Conservation (phyloP, 2,797 vertebrate genomes). For the Dendrocincla tyrannina region DNA sequence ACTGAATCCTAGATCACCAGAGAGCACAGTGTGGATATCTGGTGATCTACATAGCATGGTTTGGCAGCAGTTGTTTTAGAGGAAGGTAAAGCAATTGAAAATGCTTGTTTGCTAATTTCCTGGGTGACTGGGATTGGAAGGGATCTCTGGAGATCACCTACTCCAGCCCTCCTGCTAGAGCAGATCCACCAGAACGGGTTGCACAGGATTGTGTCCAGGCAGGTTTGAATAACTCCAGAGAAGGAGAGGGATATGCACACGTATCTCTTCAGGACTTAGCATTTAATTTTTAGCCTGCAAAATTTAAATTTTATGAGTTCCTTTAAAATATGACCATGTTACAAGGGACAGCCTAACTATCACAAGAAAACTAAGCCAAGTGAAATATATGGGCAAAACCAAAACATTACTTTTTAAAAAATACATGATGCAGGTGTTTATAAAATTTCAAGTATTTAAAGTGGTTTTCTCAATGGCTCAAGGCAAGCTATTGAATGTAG, state of each 20-base stretch:
- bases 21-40: neutral
- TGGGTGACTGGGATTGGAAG: neutral
- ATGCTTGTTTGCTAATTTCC: neutral
- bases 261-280: neutral
- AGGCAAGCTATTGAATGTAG: neutral
- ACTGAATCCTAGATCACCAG: neutral
- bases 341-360: neutral
- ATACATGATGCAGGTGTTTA: neutral
- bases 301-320: neutral
- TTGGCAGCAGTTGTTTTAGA: neutral
- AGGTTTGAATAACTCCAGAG: neutral
- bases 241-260: neutral
- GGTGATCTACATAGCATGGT: neutral
- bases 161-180: neutral
- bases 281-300: neutral
- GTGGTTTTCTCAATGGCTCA: neutral
- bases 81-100: neutral
- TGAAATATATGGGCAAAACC: neutral
- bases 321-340: neutral
- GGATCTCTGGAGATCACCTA: neutral
- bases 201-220: neutral
- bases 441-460: neutral
- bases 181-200: neutral
- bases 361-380: neutral
- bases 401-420: neutral